These are phyloP conservation scores for Drosophila quinaria DNA, from an alignment of 2,888 invertebrate species.

Conservation along the genomic window DNA sequence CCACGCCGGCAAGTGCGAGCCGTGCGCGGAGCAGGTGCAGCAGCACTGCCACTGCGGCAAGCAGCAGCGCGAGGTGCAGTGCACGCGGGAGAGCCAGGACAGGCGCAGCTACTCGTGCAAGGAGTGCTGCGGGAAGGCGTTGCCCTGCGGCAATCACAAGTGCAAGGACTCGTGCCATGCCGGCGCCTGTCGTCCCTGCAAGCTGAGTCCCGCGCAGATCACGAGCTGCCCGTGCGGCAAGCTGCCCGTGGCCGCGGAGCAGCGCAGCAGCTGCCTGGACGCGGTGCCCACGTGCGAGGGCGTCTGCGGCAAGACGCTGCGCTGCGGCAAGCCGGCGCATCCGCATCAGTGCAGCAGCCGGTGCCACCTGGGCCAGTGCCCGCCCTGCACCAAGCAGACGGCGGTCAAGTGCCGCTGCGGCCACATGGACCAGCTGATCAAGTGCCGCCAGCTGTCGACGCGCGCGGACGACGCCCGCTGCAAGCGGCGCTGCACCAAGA, in stretches of 20 bases:
- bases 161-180: slow-evolving; percentile 90
- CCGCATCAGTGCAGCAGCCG: slow-evolving; percentile 89
- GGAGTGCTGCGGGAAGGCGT: slow-evolving; percentile 87
- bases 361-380: slow-evolving; percentile 91
- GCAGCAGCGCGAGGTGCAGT: slow-evolving; percentile 88
- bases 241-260: slow-evolving; percentile 85
- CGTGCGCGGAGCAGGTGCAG: slow-evolving; percentile 89
- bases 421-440: slow-evolving; percentile 92
- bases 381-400: slow-evolving; percentile 91
- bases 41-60: slow-evolving; percentile 92
- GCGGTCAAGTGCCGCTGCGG: slow-evolving; percentile 94
- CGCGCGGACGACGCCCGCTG: slow-evolving; percentile 92
- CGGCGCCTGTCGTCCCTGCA: slow-evolving; percentile 89
- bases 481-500: slow-evolving; percentile 96
- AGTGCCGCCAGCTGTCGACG: slow-evolving; percentile 90
- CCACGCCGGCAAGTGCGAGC: slow-evolving; percentile 92
- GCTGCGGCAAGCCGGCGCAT: slow-evolving; percentile 89
- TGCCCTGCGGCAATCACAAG: slow-evolving; percentile 90
- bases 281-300: slow-evolving; percentile 93
- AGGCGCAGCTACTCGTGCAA: slow-evolving; percentile 88
- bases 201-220: slow-evolving; percentile 88
- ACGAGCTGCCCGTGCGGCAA: slow-evolving; percentile 92
- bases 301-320: slow-evolving; percentile 88
- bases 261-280: slow-evolving; percentile 91
- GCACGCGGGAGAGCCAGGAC: slow-evolving; percentile 87